Evolutionary conservation across 2,888 invertebrate species (phyloP).

Genomic region (Catocala sponsa): DNA sequence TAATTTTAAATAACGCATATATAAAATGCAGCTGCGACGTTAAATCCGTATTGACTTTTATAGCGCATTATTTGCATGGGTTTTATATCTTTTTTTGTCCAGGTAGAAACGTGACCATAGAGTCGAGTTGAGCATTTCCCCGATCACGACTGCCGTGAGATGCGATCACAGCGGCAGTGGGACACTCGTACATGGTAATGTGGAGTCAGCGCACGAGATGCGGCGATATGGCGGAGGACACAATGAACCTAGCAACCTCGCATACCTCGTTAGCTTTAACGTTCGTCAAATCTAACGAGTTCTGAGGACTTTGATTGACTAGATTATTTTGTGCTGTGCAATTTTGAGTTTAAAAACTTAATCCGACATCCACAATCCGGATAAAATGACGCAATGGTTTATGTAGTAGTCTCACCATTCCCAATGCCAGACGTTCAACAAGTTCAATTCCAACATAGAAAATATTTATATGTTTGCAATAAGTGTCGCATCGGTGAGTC

Average conservation of each 20-base stretch:
- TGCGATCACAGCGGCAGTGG: conserved; percentile 65
- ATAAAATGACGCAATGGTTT: no score
- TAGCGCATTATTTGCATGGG: conserved; percentile 73
- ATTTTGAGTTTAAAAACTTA: not conserved
- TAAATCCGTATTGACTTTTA: conserved; percentile 66
- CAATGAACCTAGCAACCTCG: conserved; percentile 76
- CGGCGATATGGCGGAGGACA: conserved; percentile 52
- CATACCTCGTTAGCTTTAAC: conserved; percentile 61
- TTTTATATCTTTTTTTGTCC: conserved; percentile 60
- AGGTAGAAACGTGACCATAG: conserved; percentile 78
- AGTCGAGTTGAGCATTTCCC: conserved; percentile 67
- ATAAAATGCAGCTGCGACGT: conserved; percentile 61
- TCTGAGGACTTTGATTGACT: conserved; percentile 33
- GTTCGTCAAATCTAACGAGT: conserved; percentile 47
- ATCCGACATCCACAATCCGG: no score
- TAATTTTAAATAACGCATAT: conserved; percentile 54
- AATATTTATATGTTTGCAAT: no score
- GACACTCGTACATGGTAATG: conserved; percentile 68
- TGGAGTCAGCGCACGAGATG: conserved; percentile 50
- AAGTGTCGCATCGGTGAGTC: no score
- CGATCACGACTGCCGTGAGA: conserved; percentile 76
- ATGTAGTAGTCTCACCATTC: no score
- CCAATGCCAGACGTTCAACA: no score
- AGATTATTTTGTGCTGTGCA: conserved; percentile 21
- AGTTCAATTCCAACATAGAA: no score